Base-by-base conservation (phyloP, 2,888 invertebrate species). In the Neria commutata region DNA sequence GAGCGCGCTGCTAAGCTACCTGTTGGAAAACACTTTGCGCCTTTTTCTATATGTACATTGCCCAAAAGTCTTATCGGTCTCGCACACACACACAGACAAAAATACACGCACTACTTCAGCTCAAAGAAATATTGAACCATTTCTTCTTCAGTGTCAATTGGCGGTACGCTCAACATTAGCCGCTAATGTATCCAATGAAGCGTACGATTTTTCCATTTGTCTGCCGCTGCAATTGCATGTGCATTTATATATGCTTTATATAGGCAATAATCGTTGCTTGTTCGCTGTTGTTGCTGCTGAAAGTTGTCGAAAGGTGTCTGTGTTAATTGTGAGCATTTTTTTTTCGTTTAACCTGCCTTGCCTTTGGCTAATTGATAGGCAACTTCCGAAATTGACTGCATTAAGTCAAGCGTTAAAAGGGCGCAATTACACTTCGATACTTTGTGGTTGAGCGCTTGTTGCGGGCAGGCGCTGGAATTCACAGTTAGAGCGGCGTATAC, bases 401-500 rank as follows among this genome's bases (percentile, higher is more conserved):
- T 42, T 19, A 19, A 19, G 42, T 19, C 42, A 42, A 19, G 42
- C 42, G 42, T 42, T 42, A 42, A 42, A 42, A 42, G 21, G 21
- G 42, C 5, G 5, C 42, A 42, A 8, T 42, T 19, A 42, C 21
- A 4, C 19, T 19, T 19, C 42, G 14, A 42, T 42, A 14, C n/a
- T 42, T 42, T 42, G 14, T 17, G 37, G 37, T n/a, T 6, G n/a
- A n/a, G n/a, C n/a, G n/a, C n/a, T n/a, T n/a, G n/a, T n/a, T n/a
- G n/a, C n/a, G n/a, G n/a, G n/a, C n/a, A n/a, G n/a, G n/a, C n/a
- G n/a, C n/a, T 24, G 45, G 57, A 55, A 14, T n/a, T 5, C 29
- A 46, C 23, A 50, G 37, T 47, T 29, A 50, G 45, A 34, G 21
- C 23, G 23, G 59, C 24, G 29, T 50, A 53, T 14, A n/a, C n/a